Evolutionary conservation across 92 coral and sea anemone species (phyloP).

Genomic region (Zoanthus sociatus): DNA sequence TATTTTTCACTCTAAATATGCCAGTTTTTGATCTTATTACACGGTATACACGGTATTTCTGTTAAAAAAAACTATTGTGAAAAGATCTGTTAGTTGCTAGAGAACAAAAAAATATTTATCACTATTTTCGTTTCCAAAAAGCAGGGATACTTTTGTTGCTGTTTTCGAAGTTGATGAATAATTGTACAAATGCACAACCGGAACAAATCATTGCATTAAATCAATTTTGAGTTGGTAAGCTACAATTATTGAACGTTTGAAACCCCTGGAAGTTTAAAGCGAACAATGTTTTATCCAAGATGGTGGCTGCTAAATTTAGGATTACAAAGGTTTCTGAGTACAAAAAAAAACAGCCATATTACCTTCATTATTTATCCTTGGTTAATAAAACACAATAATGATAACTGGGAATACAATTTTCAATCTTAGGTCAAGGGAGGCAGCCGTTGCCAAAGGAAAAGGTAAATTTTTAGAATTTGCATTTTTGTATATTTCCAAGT

Average conservation of each 20-base stretch:
- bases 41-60: too few relatives aligned
- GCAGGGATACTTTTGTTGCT: too few relatives aligned
- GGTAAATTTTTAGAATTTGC: background rate
- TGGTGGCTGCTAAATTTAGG: too few relatives aligned
- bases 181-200: background rate
- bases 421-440: background rate
- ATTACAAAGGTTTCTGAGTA: constrained; percentile 15
- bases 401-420: background rate
- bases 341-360: constrained; percentile 22
- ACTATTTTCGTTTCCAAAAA: background rate
- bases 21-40: too few relatives aligned
- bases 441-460: background rate
- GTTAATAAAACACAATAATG: constrained; percentile 1
- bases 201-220: background rate
- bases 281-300: too few relatives aligned
- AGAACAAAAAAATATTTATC: too few relatives aligned
- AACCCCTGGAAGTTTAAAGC: background rate
- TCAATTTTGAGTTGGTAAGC: background rate
- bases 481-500: background rate
- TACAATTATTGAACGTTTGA: constrained; percentile 4
- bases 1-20: too few relatives aligned
- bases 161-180: constrained; percentile 14
- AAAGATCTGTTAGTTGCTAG: too few relatives aligned
- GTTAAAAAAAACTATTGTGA: too few relatives aligned
- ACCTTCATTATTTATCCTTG: constrained; percentile 9